Evolutionary conservation across 2,797 vertebrate genomes (phyloP).

Genomic region (Tokudaia muenninki): DNA sequence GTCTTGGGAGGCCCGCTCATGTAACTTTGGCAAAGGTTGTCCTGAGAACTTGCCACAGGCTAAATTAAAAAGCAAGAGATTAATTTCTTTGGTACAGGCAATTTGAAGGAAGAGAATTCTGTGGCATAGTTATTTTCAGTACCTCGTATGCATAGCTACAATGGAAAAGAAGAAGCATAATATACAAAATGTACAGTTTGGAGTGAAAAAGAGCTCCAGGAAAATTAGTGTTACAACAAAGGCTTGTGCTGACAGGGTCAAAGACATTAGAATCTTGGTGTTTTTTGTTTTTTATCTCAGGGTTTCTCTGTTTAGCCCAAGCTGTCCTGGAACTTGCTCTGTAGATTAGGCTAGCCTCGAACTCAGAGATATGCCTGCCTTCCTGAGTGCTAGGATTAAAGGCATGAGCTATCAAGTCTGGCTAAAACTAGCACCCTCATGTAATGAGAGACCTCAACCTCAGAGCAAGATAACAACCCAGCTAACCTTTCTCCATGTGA

Average conservation of each 20-base stretch:
- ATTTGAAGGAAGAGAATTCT: background rate
- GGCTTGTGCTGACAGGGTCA: background rate
- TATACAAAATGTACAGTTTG: background rate
- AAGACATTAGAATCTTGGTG: background rate
- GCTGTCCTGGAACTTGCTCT: background rate
- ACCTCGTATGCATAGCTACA: background rate
- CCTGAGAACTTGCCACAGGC: background rate
- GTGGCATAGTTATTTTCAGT: background rate
- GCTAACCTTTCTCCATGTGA: background rate
- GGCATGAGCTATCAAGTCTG: background rate
- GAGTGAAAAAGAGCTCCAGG: background rate
- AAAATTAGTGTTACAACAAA: too few species aligned
- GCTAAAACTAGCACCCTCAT: background rate
- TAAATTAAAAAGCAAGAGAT: background rate
- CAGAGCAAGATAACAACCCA: background rate
- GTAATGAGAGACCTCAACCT: background rate
- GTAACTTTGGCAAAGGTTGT: background rate
- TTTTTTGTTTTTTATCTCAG: background rate
- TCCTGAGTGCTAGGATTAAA: background rate
- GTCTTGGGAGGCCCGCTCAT: background rate
- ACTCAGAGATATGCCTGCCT: background rate
- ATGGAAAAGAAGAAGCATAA: background rate
- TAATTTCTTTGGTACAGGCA: background rate
- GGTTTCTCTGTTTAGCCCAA: background rate
- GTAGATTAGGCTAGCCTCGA: background rate